phyloP scores from a whole-genome alignment of 2,797 vertebrate genomes.

The Pantherophis alleghaniensis region DNA sequence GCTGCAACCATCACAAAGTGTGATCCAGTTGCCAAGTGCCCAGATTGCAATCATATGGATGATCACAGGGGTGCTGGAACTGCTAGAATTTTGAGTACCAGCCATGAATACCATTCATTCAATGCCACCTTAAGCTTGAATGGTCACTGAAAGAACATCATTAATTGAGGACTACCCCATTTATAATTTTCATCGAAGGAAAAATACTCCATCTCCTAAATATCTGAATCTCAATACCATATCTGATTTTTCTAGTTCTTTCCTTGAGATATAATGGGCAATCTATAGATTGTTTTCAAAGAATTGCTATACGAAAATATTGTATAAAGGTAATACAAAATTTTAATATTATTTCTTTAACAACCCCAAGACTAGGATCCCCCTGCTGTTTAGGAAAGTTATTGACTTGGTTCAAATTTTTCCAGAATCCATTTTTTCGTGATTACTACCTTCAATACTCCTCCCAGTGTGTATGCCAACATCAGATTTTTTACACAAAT shows the following conservation, averaged over 20 bases:
- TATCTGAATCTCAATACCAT: neutral
- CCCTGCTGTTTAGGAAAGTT: neutral
- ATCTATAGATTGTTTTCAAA: neutral
- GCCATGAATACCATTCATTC: neutral
- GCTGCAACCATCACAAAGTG: neutral
- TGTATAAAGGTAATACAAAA: neutral
- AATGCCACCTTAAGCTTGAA: neutral
- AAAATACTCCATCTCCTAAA: neutral
- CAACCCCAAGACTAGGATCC: neutral
- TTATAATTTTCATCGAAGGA: neutral
- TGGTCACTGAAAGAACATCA: neutral
- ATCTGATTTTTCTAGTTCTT: neutral
- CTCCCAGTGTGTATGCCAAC: neutral
- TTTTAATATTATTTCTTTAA: neutral
- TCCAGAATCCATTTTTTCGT: neutral
- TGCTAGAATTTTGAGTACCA: neutral
- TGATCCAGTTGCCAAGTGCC: neutral
- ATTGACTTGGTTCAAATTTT: neutral
- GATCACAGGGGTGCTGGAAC: neutral
- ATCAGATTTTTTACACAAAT: neutral
- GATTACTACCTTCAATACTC: neutral
- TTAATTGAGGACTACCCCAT: neutral
- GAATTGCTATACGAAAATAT: neutral
- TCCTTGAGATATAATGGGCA: neutral
- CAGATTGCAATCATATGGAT: neutral